phyloP scores from a whole-genome alignment of 2,888 invertebrate species.

The Hyposoter didymator region DNA sequence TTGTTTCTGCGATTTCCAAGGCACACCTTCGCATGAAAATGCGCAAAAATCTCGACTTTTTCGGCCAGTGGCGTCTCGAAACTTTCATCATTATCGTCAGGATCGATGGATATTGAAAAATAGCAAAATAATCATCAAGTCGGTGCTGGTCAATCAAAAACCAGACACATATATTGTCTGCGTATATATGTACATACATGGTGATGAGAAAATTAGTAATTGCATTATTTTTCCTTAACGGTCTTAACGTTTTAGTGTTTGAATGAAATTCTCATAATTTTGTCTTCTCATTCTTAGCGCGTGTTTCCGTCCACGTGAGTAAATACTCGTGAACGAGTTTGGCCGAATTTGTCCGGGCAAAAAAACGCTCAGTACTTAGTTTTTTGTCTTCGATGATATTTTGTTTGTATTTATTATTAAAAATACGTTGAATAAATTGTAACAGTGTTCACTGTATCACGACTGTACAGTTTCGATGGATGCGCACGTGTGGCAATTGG shows the following conservation, averaged over 20 bases:
- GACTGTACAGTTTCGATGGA: slow-evolving; percentile 20
- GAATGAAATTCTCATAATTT: slow-evolving; percentile 58
- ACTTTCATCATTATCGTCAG: neutral
- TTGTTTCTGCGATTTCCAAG: slow-evolving; percentile 58
- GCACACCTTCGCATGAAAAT: neutral
- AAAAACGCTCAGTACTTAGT: neutral
- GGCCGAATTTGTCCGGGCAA: neutral
- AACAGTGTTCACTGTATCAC: slow-evolving; percentile 30
- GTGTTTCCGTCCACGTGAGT: neutral
- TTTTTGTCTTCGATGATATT: slow-evolving; percentile 3
- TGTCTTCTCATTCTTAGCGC: slow-evolving; percentile 7
- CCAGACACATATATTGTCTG: slow-evolving; percentile 42
- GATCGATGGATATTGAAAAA: neutral
- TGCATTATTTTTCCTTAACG: slow-evolving; percentile 55
- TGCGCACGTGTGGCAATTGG: slow-evolving; percentile 9
- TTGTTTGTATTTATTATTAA: slow-evolving; percentile 44
- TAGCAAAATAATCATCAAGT: neutral
- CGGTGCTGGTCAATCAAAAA: slow-evolving; percentile 27
- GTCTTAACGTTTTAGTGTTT: slow-evolving; percentile 58
- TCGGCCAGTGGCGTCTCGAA: neutral
- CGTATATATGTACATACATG: slow-evolving; percentile 53
- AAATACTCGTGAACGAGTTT: neutral
- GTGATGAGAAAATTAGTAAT: slow-evolving; percentile 48
- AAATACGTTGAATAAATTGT: slow-evolving; percentile 39
- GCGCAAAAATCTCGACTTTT: neutral